Conservation (phyloP, 2,113 vertebrate species). For the Vireo altiloquus region DNA sequence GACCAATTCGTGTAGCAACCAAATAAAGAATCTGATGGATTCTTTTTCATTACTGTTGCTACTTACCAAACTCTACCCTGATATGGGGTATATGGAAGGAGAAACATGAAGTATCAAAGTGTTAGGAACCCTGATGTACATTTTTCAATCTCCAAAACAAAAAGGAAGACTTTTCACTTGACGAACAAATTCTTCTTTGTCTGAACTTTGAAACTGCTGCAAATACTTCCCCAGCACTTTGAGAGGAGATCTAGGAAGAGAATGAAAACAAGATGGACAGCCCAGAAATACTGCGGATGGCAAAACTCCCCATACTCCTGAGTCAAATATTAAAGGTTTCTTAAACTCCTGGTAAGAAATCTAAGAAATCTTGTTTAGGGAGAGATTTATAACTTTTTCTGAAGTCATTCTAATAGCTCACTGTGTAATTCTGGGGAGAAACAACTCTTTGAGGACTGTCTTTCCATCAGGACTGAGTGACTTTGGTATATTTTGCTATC, state of each 20-base stretch:
- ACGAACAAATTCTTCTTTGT: background rate
- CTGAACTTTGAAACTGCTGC: background rate
- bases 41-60: background rate
- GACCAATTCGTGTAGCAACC: background rate
- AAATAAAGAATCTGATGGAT: background rate
- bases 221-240: background rate
- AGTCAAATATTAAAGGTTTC: background rate
- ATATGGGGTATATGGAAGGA: rapidly evolving
- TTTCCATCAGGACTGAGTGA: background rate
- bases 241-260: background rate
- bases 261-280: background rate
- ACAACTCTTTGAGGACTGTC: background rate
- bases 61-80: background rate
- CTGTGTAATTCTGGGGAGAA: background rate
- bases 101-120: background rate
- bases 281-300: background rate
- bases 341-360: background rate
- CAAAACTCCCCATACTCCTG: background rate
- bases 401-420: background rate
- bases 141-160: background rate
- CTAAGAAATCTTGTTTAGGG: background rate
- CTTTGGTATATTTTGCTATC: background rate
- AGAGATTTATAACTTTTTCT: background rate
- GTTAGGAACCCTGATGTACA: background rate
- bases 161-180: background rate